phyloP scores from a whole-genome alignment of 2,888 invertebrate species.

The Notodonta ziczac region DNA sequence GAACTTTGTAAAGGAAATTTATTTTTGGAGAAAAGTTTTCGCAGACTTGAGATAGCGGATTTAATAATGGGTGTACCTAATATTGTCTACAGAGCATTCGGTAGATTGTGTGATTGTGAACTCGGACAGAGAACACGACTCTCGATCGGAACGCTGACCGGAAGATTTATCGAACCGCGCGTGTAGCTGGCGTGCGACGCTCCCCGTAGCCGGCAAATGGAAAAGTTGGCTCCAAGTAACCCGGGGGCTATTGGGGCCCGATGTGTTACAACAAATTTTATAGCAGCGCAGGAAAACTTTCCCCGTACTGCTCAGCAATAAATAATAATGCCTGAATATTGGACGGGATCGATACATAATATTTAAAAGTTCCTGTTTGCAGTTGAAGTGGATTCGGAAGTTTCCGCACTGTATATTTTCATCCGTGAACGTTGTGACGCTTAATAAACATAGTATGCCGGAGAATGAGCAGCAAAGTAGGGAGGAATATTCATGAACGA shows the following conservation, averaged over 20 bases:
- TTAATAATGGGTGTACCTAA: constrained; percentile 20
- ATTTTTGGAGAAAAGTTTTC: constrained; percentile 41
- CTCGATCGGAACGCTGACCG: constrained; percentile 45
- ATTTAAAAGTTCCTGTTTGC: constrained; percentile 57
- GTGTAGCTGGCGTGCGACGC: constrained; percentile 50
- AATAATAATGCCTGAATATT: constrained; percentile 64
- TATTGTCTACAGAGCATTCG: neutral
- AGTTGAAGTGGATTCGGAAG: constrained; percentile 32
- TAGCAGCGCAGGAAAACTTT: constrained; percentile 60
- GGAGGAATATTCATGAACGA: constrained; percentile 67
- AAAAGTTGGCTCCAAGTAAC: constrained; percentile 62
- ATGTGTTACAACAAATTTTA: constrained; percentile 68
- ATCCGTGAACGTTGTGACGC: constrained; percentile 32
- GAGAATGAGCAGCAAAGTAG: constrained; percentile 56
- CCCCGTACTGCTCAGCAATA: constrained; percentile 60
- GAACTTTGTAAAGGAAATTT: constrained; percentile 50
- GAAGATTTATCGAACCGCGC: constrained; percentile 57
- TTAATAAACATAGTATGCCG: constrained; percentile 51
- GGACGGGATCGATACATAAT: constrained; percentile 55
- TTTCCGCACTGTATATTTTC: constrained; percentile 24
- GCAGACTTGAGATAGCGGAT: constrained; percentile 29
- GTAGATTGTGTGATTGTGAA: constrained; percentile 12
- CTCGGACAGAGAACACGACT: constrained; percentile 31
- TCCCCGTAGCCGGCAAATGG: constrained; percentile 56
- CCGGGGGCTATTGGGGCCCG: constrained; percentile 51